A percentile compares a stretch with the other conserved stretches of the same genome.
These are phyloP conservation scores for Drosophila truncata DNA, from an alignment of 1,140 invertebrate genomes.

Conservation along the genomic window DNA sequence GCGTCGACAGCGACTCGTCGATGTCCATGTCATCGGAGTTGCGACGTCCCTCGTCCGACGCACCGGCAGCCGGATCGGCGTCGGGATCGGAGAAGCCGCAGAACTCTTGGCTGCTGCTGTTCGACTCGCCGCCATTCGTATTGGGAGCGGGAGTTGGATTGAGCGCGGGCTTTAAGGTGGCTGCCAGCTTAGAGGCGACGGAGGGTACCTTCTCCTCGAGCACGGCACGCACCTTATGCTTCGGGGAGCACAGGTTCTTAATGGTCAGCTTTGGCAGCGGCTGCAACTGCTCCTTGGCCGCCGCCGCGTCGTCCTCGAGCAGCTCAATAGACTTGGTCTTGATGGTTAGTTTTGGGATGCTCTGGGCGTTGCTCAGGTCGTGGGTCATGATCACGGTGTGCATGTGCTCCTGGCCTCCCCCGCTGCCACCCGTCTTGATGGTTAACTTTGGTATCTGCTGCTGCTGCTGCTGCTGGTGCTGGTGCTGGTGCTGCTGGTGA, in stretches of 20 bases:
- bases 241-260: slow-evolving; percentile 80
- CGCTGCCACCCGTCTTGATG: slow-evolving; percentile 61
- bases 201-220: slow-evolving; percentile 66
- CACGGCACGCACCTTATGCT: slow-evolving; percentile 74
- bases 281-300: slow-evolving; percentile 42
- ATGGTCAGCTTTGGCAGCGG: slow-evolving; percentile 80
- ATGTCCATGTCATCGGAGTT: slow-evolving; percentile 85
- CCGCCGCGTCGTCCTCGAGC: slow-evolving; percentile 22
- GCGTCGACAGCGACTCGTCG: slow-evolving; percentile 71
- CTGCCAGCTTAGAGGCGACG: slow-evolving; percentile 45
- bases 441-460: slow-evolving; percentile 78
- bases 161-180: slow-evolving; percentile 9
- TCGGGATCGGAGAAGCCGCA: slow-evolving; percentile 66
- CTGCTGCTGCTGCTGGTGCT: slow-evolving; percentile 46
- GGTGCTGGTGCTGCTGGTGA: slow-evolving; percentile 48
- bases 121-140: slow-evolving; percentile 71
- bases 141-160: slow-evolving; percentile 11
- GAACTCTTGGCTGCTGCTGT: slow-evolving; percentile 63
- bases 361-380: slow-evolving; percentile 68
- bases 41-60: slow-evolving; percentile 56
- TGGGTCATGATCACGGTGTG: slow-evolving; percentile 81
- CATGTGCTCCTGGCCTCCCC: slow-evolving; percentile 42
- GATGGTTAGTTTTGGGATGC: slow-evolving; percentile 81
- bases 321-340: slow-evolving; percentile 57
- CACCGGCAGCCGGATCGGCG: slow-evolving; percentile 4